Evolutionary conservation across 2,888 invertebrate genomes (phyloP).

Genomic region (Apotomis turbidana): DNA sequence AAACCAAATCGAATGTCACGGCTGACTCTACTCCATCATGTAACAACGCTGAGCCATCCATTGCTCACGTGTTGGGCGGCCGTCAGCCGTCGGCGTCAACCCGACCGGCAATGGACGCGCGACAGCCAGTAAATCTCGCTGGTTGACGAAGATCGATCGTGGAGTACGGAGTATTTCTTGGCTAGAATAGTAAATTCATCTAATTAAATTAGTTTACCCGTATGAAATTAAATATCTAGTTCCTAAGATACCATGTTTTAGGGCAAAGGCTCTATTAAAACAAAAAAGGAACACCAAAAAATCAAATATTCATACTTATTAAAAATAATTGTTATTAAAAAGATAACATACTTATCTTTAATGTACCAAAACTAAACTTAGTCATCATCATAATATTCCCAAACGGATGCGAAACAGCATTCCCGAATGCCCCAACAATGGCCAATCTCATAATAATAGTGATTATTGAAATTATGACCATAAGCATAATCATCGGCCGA

Average conservation of each 20-base stretch:
- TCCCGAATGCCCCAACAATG: constrained; percentile 23
- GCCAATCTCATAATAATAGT: constrained; percentile 40
- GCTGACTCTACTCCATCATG: neutral
- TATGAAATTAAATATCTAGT: too few relatives aligned
- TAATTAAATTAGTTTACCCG: too few relatives aligned
- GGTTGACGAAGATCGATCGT: constrained; percentile 18
- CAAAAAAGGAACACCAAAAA: too few relatives aligned
- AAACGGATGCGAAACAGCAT: constrained; percentile 36
- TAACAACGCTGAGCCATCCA: constrained; percentile 17
- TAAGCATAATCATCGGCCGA: constrained; percentile 54
- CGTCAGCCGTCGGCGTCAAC: constrained; percentile 28
- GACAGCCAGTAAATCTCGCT: constrained; percentile 17
- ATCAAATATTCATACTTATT: too few relatives aligned
- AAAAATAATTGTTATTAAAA: too few relatives aligned
- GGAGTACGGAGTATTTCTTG: neutral
- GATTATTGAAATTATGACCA: constrained; percentile 48
- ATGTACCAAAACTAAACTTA: neutral
- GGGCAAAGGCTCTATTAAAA: too few relatives aligned
- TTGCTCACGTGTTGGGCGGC: constrained; percentile 15
- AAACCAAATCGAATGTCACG: constrained; percentile 11
- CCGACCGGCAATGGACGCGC: constrained; percentile 10
- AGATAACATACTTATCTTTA: neutral
- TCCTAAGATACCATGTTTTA: too few relatives aligned
- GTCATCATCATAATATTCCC: neutral
- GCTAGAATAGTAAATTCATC: too few relatives aligned